These are phyloP conservation scores for Nymphalis urticae DNA, from an alignment of 2,888 invertebrate genomes.

Conservation along the genomic window DNA sequence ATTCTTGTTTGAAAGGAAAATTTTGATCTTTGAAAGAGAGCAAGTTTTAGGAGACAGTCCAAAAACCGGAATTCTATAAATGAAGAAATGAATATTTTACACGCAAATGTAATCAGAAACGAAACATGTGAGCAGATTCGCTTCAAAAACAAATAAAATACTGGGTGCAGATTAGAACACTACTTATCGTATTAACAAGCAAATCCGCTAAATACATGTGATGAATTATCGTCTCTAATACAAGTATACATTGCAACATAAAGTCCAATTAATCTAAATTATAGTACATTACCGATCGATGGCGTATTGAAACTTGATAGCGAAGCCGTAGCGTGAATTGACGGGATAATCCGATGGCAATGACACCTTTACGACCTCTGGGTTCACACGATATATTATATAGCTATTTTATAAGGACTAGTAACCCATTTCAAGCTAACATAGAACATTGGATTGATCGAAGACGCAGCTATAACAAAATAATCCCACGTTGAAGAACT, in stretches of 20 bases:
- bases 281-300: slow-evolving; percentile 41
- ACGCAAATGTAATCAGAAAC: too few species aligned
- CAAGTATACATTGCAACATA: slow-evolving; percentile 2
- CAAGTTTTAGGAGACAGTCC: too few species aligned
- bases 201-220: not conserved
- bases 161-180: too few species aligned
- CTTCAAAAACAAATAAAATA: too few species aligned
- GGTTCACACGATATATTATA: slow-evolving; percentile 33
- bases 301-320: slow-evolving; percentile 48
- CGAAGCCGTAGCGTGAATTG: slow-evolving; percentile 54
- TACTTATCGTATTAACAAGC: not conserved
- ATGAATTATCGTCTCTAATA: not conserved
- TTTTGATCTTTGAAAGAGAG: too few species aligned
- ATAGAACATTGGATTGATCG: not conserved
- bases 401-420: slow-evolving; percentile 21
- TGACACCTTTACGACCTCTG: slow-evolving; percentile 45
- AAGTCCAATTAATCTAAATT: slow-evolving; percentile 45
- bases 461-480: too few species aligned
- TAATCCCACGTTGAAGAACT: too few species aligned
- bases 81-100: too few species aligned
- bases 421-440: not conserved
- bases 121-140: too few species aligned
- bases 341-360: slow-evolving; percentile 53
- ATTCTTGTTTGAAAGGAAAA: too few species aligned
- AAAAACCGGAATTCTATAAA: too few species aligned